Base-by-base conservation (phyloP, 2,797 vertebrate species). In the Sebastes variabilis region DNA sequence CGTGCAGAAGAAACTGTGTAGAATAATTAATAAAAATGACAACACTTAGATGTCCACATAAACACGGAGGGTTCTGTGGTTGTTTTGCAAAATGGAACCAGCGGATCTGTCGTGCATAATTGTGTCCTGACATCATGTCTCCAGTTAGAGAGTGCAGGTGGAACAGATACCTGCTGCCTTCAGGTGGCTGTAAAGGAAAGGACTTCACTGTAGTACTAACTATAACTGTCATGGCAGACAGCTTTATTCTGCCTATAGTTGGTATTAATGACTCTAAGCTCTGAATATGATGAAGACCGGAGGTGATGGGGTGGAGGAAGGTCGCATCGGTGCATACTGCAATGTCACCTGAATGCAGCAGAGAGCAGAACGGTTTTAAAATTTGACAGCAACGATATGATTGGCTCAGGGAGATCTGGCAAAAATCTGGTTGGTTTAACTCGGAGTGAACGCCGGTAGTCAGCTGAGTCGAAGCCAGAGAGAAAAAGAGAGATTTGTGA, bases 351-450 rank as follows among this genome's bases (percentile, higher is more conserved):
- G 42, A 49, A 49, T 2, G 42, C 42, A 49, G 16, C 42, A 49
- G 16, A 49, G 42, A 49, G 42, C 16, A 49, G 16, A 49, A 49
- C 7, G 6, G 14, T 46, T 46, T 46, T 18, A 18, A 46, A 46
- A 46, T 7, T 7, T 46, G 6, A 18, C 42, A 1, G 14, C 42
- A 0, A 18, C 42, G 1, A 46, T 46, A 0, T 3, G 42, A 18
- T 46, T 46, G 42, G 42, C 14, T 7, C 0, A 6, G 42, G 6
- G 42, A 46, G 42, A 46, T 46, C 6, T 18, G 42, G 14, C 42
- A 18, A 46, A 46, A 46, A 46, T 46, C 42, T 46, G 42, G 42
- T 18, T 46, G 6, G 42, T 46, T 46, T 46, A 16, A 46, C 14
- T 42, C 5, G 0, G 38, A 42, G 14, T 16, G 14, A 42, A 16